Evolutionary conservation across 2,797 vertebrate species (phyloP), one percentile per base, ranked within the genome.

Genomic region (Lagocephalus sceleratus): DNA sequence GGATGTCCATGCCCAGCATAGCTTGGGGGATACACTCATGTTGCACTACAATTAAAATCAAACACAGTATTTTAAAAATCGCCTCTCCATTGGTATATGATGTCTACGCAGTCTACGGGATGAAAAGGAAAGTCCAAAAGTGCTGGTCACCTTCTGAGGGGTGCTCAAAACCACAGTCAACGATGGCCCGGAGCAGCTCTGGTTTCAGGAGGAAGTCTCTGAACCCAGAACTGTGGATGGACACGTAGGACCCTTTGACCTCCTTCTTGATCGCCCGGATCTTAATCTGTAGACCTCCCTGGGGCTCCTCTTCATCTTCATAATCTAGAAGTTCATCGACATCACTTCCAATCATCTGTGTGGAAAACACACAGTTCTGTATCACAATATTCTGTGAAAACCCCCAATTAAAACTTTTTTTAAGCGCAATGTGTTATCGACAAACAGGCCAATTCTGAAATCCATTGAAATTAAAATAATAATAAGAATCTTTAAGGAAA

Each of bases 141-240:
- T 21, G 26, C 1, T 20, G 6, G 70, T 29, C 62, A 95, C 94
- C 94, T 91, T 96, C 94, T 42, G 94, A 96, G 0, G 94, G 94
- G 76, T 94, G 94, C 60, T 95, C 94, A 76, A 95, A 95, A 20
- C 94, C 94, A 63, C 94, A 95, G 88, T 94, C 93, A 0, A 94
- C 93, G 9, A 95, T 94, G 56, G 94, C 92, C 9, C 93, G 88
- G 9, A 95, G 92, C 5, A 95, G 86, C 77, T 95, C 94, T 0
- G 94, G 94, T 79, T 95, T 96, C 45, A 95, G 87, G 59, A 95
- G 82, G 68, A 95, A 95, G 79, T 95, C 93, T 58, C 94, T 85
- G 79, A 96, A 96, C 35, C 94, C 94, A 0, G 94, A 95, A 83
- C 94, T 96, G 87, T 96, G 94, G 74, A 96, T 96, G 71, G 94